Percentiles rank a stretch among this genome's conserved stretches.
Conservation (phyloP, 2,888 invertebrate species). For the Dexiosoma caninum region DNA sequence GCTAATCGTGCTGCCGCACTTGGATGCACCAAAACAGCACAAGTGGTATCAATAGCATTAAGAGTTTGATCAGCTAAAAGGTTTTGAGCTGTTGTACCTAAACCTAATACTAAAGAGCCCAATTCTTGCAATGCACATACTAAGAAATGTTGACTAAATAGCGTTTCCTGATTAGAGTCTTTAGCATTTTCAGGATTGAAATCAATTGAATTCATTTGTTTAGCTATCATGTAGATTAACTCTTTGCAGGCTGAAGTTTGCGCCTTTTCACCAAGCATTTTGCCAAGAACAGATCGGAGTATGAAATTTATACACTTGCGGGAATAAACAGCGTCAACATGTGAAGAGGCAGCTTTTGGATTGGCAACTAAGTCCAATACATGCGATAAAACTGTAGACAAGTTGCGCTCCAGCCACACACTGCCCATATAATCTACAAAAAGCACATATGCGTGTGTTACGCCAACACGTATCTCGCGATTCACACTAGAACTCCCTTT, state of each 20-base stretch:
- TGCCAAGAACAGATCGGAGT: slow-evolving; percentile 92
- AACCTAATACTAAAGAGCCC: slow-evolving; percentile 90
- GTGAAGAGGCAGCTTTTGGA: slow-evolving; percentile 96
- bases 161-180: slow-evolving; percentile 92
- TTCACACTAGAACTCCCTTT: slow-evolving; percentile 96
- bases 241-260: slow-evolving; percentile 97
- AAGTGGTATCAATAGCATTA: slow-evolving; percentile 82
- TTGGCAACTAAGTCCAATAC: slow-evolving; percentile 95
- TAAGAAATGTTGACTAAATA: slow-evolving; percentile 92
- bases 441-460: slow-evolving; percentile 97
- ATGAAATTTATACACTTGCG: slow-evolving; percentile 98
- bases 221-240: slow-evolving; percentile 92
- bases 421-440: slow-evolving; percentile 96
- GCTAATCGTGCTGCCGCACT: slow-evolving; percentile 95
- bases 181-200: slow-evolving; percentile 95
- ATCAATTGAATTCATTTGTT: slow-evolving; percentile 96
- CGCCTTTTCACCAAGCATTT: slow-evolving; percentile 97
- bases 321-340: slow-evolving; percentile 98
- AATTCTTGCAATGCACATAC: slow-evolving; percentile 96
- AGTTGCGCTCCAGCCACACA: slow-evolving; percentile 95
- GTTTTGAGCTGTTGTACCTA: slow-evolving; percentile 96
- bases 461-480: slow-evolving; percentile 96
- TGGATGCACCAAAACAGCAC: slow-evolving; percentile 91
- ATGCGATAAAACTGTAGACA: slow-evolving; percentile 91
- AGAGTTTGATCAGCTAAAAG: slow-evolving; percentile 92